Percentiles rank a stretch among this genome's conserved stretches.
phyloP scores from a whole-genome alignment of 2,797 vertebrate species.

The Emydoidea blandingii region DNA sequence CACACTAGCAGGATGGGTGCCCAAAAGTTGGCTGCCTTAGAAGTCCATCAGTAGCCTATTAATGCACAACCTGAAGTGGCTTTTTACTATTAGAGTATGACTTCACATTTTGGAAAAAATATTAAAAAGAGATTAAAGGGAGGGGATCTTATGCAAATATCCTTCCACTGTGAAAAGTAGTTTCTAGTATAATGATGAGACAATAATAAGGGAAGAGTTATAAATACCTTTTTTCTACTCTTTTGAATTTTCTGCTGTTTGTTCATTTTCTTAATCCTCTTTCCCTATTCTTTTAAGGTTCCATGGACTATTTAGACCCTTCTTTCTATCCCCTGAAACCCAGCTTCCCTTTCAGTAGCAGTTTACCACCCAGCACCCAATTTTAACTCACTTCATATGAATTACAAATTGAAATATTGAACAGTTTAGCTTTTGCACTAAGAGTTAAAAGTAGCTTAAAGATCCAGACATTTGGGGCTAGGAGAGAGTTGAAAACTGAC shows the following conservation, averaged over 20 bases:
- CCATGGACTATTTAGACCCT: background rate
- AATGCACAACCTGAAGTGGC: background rate
- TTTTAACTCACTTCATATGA: background rate
- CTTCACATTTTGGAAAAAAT: background rate
- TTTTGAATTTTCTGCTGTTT: background rate
- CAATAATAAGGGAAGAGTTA: background rate
- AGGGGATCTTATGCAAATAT: background rate
- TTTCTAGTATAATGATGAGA: background rate
- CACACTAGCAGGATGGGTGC: background rate
- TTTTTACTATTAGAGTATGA: background rate
- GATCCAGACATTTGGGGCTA: background rate
- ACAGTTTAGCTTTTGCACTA: background rate
- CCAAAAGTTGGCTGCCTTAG: background rate
- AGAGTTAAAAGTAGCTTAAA: background rate
- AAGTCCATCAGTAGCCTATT: background rate
- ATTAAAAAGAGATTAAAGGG: background rate
- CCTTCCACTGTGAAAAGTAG: background rate
- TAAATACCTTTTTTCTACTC: background rate
- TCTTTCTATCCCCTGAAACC: background rate
- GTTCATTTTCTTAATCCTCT: background rate
- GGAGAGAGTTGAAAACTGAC: background rate
- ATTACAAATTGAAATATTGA: background rate
- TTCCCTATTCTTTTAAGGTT: background rate
- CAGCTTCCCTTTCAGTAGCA: background rate
- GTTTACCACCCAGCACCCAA: accelerated